Base-by-base conservation (phyloP, 2,113 vertebrate genomes). In the Atractosteus spatula region DNA sequence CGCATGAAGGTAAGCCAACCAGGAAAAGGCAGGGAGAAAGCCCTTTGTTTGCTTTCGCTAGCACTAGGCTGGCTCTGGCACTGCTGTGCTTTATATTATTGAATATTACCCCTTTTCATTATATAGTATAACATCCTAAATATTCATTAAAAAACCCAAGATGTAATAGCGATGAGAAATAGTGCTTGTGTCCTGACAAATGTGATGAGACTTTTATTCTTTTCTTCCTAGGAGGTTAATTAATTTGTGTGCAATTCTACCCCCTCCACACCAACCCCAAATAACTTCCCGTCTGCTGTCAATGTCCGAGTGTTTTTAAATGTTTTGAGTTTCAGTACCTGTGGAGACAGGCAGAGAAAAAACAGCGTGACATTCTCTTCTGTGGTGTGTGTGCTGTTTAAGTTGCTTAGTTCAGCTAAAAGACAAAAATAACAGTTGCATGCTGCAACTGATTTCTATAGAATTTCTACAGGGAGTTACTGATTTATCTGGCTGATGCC, bases 191-290 rank as follows among this genome's bases (percentile, higher is more conserved):
- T 61, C 44, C 69, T 74, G 69, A n/a, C 62, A 51, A 51, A 51
- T 54, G 65, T 65, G 59, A 51, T 54, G 65, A 59, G 59, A 74
- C 66, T 55, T 42, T 71, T 54, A 69, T 71, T 55, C 7, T 66
- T 73, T 70, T 41, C 55, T 59, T 64, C 63, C 61, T 62, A 47
- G 16, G 70, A 68, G 64, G 59, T 71, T 71, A 68, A 62, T 71
- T 75, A 78, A 71, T 12, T 71, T n/a, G 56, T 61, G 72, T 76
- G 44, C 72, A 69, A 76, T 13, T 56, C 47, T 69, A 4, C 3
- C 2, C 47, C 10, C 47, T 51, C 47, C 47, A 51, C 47, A 7
- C 10, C 47, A 7, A 51, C 47, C 47, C 29, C 29, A 29, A 29
- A 29, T 29, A 29, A 29, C 29, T 29, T 29, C 29, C 29, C 29